Percentiles rank a stretch among this genome's conserved stretches.
Conservation (phyloP, 2,888 invertebrate species). For the Coelogynopora nodosa region DNA sequence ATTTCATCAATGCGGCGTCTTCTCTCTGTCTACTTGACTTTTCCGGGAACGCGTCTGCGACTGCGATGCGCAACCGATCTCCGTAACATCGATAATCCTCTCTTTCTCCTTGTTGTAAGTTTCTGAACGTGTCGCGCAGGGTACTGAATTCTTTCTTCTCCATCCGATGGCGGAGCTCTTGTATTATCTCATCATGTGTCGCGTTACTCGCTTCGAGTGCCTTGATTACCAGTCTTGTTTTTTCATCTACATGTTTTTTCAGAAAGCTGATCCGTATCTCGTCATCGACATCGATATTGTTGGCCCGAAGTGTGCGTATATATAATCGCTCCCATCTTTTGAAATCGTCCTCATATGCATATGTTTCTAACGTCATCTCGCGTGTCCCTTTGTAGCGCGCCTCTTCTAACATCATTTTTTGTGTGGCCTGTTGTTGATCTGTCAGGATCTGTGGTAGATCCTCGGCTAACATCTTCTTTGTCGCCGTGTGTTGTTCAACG, state of each 20-base stretch:
- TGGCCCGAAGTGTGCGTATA: neutral
- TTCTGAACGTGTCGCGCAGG: neutral
- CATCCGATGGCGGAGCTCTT: neutral
- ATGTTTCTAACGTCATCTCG: neutral
- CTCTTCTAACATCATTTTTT: neutral
- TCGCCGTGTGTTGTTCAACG: neutral
- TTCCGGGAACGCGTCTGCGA: neutral
- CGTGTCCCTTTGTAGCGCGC: neutral
- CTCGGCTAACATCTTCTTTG: neutral
- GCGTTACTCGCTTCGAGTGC: neutral
- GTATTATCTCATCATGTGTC: neutral
- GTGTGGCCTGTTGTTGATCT: neutral
- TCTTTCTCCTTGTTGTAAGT: neutral
- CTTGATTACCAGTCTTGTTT: neutral
- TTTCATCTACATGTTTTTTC: neutral
- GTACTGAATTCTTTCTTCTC: neutral
- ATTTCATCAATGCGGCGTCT: too few species aligned
- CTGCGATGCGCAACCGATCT: neutral
- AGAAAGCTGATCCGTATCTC: neutral
- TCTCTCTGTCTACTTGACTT: too few species aligned
- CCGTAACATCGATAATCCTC: neutral
- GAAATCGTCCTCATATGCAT: neutral
- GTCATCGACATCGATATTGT: neutral
- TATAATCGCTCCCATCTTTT: neutral
- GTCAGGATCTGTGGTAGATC: neutral